phyloP scores from a whole-genome alignment of 2,888 invertebrate genomes.

The Seira ritae region DNA sequence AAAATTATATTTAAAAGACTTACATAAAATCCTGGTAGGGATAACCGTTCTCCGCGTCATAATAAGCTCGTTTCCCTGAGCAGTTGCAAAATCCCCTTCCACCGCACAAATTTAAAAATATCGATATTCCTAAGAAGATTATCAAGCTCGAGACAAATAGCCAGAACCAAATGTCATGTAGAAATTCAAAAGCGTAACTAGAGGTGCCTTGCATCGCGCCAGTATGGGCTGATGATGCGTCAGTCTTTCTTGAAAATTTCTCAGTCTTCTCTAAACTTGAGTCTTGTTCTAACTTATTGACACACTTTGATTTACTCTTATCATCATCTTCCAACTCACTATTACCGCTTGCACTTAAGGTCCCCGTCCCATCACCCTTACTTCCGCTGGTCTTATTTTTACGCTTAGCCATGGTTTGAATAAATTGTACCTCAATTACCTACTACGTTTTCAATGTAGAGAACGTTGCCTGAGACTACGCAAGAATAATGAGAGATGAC shows the following conservation, averaged over 20 bases:
- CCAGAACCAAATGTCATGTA: conserved; percentile 63
- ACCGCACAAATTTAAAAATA: background rate
- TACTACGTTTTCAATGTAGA: conserved; percentile 3
- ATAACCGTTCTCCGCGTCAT: background rate
- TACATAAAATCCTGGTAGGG: background rate
- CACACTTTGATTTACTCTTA: background rate
- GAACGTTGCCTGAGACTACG: conserved; percentile 27
- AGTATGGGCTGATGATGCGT: background rate
- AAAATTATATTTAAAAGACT: background rate
- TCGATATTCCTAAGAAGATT: conserved; percentile 33
- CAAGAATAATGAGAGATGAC: no score
- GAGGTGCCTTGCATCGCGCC: background rate
- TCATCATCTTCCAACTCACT: conserved; percentile 29
- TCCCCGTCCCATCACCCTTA: background rate
- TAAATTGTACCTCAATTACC: background rate
- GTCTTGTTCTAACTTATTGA: background rate
- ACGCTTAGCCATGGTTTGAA: conserved; percentile 1
- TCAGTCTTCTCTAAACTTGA: no score
- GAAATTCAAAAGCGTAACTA: conserved; percentile 6
- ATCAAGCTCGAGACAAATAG: conserved; percentile 46
- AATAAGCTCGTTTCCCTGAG: background rate
- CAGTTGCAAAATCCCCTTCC: background rate
- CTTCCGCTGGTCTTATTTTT: background rate
- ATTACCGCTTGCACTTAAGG: no score
- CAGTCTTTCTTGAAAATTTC: conserved; percentile 40